Base-by-base conservation (phyloP, 2,113 vertebrate genomes). In the Rutilus rutilus region DNA sequence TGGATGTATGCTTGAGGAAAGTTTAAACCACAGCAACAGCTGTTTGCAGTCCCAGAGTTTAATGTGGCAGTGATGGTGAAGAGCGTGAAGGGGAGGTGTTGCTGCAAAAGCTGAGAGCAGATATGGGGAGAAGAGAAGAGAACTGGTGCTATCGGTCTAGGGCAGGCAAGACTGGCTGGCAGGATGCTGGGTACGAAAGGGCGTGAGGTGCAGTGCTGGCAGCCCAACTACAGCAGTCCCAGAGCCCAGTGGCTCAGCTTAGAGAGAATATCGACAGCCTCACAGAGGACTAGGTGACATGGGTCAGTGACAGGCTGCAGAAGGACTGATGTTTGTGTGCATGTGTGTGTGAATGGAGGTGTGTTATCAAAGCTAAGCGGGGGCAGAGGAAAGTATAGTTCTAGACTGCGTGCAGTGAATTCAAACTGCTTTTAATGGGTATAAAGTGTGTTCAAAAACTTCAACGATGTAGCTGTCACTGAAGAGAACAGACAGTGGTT, bases 211-310 rank as follows among this genome's bases (percentile, higher is more conserved):
- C 42, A 25, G 27, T 50, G n/a, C 82, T 80, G 85, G 76, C 76
- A 74, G 67, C 64, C 30, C 62, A 59, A 39, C 45, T 62, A n/a
- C 57, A 57, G 57, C 42, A 39, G 62, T 89, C 82, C 30, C 64
- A 78, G 69, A 83, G 74, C 82, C 85, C 78, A 77, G 50, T 82
- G 78, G 73, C 57, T 57, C 42, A 50, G 73, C 77, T 79, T 80
- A 82, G 85, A 76, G 65, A 74, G 78, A 79, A 85, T 89, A 87
- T 89, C 62, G 76, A 59, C 86, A 78, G 27, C 9, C 78, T 50
- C 73, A 15, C 88, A 89, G 67, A 77, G 74, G 75, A 69, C 11
- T 74, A 30, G 74, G 75, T 77, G 47, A 60, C 77, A 86, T 59
- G 75, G 73, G 74, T 83, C 86, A 87, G 45, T 67, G 62, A 76